Conservation (phyloP, 2,113 vertebrate genomes). For the Rhodinocichla rosea region DNA sequence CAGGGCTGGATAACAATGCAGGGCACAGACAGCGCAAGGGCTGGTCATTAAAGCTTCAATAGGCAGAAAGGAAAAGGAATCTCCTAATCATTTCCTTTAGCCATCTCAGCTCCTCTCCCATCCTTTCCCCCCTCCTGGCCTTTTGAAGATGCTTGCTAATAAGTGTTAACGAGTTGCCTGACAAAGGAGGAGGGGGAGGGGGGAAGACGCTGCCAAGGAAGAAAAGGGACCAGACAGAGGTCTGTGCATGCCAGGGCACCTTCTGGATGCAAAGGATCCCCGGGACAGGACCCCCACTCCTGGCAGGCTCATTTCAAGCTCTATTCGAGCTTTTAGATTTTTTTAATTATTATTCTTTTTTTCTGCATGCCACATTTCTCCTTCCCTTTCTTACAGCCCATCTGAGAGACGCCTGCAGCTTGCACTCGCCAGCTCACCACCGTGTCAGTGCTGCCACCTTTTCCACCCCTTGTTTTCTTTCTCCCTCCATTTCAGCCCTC, state of each 20-base stretch:
- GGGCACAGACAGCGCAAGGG: slow-evolving; percentile 24
- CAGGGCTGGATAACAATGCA: slow-evolving; percentile 16
- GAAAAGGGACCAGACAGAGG: slow-evolving; percentile 26
- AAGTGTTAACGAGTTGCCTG: slow-evolving; percentile 62
- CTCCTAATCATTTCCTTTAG: slow-evolving; percentile 63
- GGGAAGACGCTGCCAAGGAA: neutral
- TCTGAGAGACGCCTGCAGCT: neutral
- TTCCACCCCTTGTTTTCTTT: neutral
- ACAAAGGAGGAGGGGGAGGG: slow-evolving; percentile 43
- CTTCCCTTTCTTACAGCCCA: neutral
- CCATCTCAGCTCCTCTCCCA: slow-evolving; percentile 44
- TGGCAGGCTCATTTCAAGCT: neutral
- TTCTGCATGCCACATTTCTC: neutral
- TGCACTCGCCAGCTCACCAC: neutral
- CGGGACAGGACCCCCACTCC: neutral
- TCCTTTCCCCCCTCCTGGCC: slow-evolving; percentile 20
- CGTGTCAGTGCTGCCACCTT: neutral
- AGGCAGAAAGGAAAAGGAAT: slow-evolving; percentile 60
- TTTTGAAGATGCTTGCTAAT: slow-evolving; percentile 66
- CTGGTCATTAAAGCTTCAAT: slow-evolving; percentile 51
- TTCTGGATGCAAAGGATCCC: neutral
- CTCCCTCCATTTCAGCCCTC: neutral
- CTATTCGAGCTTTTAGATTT: neutral
- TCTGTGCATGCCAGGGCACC: neutral
- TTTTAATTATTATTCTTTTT: neutral